phyloP scores from a whole-genome alignment of 2,888 invertebrate species.

The Sicus ferrugineus region DNA sequence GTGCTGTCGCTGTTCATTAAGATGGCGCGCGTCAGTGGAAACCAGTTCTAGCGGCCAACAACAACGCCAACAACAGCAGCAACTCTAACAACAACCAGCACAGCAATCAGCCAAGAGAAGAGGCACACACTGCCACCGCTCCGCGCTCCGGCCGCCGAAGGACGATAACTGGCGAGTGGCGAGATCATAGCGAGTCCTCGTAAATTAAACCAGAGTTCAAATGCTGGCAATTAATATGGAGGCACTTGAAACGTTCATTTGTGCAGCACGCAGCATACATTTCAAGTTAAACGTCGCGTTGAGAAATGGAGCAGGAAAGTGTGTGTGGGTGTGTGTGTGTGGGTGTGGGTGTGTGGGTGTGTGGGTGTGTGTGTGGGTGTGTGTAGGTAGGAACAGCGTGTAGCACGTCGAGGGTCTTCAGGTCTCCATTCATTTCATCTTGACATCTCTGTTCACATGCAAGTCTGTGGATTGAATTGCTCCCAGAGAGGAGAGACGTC shows the following conservation, averaged over 20 bases:
- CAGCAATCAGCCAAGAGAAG: not conserved
- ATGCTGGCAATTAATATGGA: conserved; percentile 60
- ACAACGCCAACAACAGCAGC: not conserved
- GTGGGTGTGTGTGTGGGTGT: conserved; percentile 36
- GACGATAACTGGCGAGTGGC: conserved; percentile 30
- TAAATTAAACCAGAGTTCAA: conserved; percentile 63
- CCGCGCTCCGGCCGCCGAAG: not conserved
- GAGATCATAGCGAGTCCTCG: conserved; percentile 49
- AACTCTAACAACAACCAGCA: not conserved
- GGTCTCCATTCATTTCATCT: conserved; percentile 42
- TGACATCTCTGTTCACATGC: conserved; percentile 44
- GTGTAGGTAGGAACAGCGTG: conserved; percentile 16
- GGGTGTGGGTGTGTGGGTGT: conserved; percentile 31
- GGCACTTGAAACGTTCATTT: conserved; percentile 56
- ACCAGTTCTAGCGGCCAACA: not conserved
- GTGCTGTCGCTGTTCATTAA: not conserved
- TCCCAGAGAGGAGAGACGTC: conserved; percentile 47
- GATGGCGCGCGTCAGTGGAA: not conserved
- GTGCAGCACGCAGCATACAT: conserved; percentile 37
- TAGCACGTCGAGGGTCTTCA: not conserved
- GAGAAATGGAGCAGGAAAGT: conserved; percentile 23
- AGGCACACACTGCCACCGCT: not conserved
- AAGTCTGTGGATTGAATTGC: conserved; percentile 52
- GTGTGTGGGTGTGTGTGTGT: conserved; percentile 35
- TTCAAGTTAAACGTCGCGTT: not conserved